phyloP scores from a whole-genome alignment of 23 tunicate genomes.

The Trididemnum nubilum region DNA sequence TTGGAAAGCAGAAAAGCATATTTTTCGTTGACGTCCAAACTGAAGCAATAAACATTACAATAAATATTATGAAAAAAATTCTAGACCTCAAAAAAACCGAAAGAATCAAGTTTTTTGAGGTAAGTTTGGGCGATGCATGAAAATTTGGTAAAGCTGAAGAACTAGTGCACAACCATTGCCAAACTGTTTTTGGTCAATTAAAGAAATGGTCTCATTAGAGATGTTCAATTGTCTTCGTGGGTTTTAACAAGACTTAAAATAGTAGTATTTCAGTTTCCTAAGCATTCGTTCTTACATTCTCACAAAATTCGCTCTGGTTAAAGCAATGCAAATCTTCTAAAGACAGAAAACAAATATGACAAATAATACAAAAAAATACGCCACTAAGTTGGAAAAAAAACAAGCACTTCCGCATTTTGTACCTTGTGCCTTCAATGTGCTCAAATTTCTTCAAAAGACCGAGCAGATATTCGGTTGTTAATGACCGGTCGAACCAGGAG shows the following conservation, averaged over 20 bases:
- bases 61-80: not conserved
- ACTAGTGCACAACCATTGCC: too few relatives aligned
- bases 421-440: conserved; percentile 66
- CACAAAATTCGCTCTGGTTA: too few relatives aligned
- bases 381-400: too few relatives aligned
- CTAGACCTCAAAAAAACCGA: not conserved
- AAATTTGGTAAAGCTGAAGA: not conserved
- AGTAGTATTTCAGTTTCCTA: too few relatives aligned
- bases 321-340: too few relatives aligned
- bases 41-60: conserved; percentile 30
- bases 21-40: conserved; percentile 83
- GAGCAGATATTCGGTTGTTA: conserved; percentile 72
- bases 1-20: conserved; percentile 57
- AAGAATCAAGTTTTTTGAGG: not conserved
- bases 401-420: conserved; percentile 8
- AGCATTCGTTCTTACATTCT: too few relatives aligned
- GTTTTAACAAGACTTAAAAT: too few relatives aligned
- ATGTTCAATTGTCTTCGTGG: too few relatives aligned
- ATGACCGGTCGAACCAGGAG: conserved; percentile 82
- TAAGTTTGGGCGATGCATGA: not conserved
- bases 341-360: too few relatives aligned
- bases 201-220: too few relatives aligned
- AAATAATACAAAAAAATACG: too few relatives aligned
- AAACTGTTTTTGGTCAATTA: too few relatives aligned
- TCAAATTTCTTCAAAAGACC: conserved; percentile 66